Evolutionary conservation across 2,113 vertebrate species (phyloP).

Genomic region (Porphyrio hochstetteri): DNA sequence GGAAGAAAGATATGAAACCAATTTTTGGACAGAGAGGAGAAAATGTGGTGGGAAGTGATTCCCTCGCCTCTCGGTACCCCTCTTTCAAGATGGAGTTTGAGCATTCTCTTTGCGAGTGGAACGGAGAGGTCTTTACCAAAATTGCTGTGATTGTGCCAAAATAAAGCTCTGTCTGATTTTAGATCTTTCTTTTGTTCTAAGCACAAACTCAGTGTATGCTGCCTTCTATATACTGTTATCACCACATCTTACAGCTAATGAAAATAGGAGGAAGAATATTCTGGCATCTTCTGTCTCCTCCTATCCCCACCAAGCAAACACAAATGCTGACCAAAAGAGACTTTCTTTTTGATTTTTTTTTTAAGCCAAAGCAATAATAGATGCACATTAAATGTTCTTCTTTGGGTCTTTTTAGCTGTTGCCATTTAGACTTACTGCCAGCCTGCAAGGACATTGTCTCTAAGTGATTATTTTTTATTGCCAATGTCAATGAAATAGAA

Average conservation of each 20-base stretch:
- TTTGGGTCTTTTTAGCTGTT: slow-evolving; percentile 21
- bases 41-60: neutral
- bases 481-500: slow-evolving; percentile 49
- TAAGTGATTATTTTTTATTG: slow-evolving; percentile 68
- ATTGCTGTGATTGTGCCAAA: neutral
- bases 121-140: neutral
- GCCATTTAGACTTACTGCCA: slow-evolving; percentile 46
- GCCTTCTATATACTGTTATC: neutral
- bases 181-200: slow-evolving; percentile 14
- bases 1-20: neutral
- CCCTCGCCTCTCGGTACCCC: neutral
- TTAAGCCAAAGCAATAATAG: slow-evolving; percentile 25
- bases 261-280: neutral
- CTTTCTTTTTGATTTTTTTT: neutral
- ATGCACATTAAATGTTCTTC: slow-evolving; percentile 31
- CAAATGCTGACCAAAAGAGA: neutral
- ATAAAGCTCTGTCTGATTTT: slow-evolving; percentile 9
- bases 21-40: neutral
- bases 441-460: slow-evolving; percentile 33
- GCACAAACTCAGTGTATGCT: neutral
- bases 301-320: neutral
- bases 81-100: neutral
- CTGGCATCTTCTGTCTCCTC: neutral
- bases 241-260: neutral
- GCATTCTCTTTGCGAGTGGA: neutral